phyloP scores from a whole-genome alignment of 2,113 vertebrate species.

The Bufo bufo region DNA sequence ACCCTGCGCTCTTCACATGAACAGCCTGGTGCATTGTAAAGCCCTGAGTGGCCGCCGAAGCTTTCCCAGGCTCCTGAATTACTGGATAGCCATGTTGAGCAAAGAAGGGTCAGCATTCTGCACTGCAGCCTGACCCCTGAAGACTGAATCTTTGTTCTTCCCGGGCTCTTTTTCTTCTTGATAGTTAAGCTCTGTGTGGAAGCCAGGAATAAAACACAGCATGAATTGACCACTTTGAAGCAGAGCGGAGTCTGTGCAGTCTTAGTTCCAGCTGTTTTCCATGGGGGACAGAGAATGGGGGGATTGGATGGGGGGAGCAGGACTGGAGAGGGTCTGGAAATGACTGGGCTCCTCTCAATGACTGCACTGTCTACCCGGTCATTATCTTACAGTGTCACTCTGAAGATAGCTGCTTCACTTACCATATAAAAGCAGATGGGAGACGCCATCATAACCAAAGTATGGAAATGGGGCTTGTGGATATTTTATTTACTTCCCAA shows the following conservation, averaged over 20 bases:
- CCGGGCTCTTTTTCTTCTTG: conserved; percentile 36
- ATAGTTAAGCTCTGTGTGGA: conserved; percentile 52
- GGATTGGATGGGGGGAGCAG: conserved; percentile 1
- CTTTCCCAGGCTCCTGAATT: conserved; percentile 54
- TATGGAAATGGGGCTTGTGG: not conserved
- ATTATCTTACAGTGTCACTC: not conserved
- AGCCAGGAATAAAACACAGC: conserved; percentile 57
- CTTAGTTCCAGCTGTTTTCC: conserved; percentile 57
- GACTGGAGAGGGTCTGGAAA: conserved; percentile 14
- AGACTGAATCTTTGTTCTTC: conserved; percentile 54
- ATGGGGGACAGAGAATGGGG: conserved; percentile 24
- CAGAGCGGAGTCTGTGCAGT: conserved; percentile 24
- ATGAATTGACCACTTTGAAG: conserved; percentile 53
- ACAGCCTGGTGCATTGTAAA: conserved; percentile 34
- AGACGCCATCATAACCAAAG: not conserved
- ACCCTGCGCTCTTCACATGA: not conserved
- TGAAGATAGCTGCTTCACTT: not conserved
- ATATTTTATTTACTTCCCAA: not conserved
- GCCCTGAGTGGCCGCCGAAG: conserved; percentile 15
- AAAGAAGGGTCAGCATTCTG: conserved; percentile 54
- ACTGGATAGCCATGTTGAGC: conserved; percentile 52
- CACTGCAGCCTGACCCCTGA: conserved; percentile 54
- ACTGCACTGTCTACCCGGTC: conserved; percentile 27
- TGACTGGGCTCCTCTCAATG: conserved; percentile 41
- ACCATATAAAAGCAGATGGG: conserved; percentile 9